Percentiles rank a stretch among this genome's conserved stretches.
These are phyloP conservation scores for Ctenodactylus gundi DNA, from an alignment of 2,113 vertebrate species.

Conservation along the genomic window DNA sequence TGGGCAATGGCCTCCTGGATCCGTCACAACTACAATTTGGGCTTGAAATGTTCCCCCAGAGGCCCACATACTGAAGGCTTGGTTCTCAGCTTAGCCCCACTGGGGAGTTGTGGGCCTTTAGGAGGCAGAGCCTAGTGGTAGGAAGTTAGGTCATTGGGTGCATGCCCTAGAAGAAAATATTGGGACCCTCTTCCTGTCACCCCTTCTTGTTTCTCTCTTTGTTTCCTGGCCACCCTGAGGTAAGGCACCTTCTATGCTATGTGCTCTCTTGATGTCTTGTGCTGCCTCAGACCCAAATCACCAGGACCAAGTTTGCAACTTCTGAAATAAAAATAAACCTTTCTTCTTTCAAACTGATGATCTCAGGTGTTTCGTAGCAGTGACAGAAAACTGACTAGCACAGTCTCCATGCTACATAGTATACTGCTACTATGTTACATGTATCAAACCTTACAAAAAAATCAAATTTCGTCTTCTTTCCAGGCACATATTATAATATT, in stretches of 20 bases:
- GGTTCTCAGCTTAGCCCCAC: background rate
- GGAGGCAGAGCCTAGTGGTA: background rate
- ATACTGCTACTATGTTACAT: background rate
- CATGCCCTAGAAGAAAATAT: background rate
- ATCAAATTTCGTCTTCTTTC: constrained; percentile 7
- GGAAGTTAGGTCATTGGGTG: background rate
- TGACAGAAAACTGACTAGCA: background rate
- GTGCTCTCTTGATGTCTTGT: background rate
- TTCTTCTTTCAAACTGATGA: background rate
- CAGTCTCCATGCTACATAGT: background rate
- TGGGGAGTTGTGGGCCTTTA: background rate
- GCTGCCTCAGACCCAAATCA: background rate
- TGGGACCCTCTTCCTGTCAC: background rate
- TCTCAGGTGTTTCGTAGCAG: background rate
- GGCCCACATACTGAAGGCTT: background rate
- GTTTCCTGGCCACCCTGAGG: background rate
- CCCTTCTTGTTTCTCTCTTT: background rate
- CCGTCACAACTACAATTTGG: background rate
- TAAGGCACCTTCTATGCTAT: background rate
- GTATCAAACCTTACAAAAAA: background rate
- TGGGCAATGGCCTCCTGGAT: background rate
- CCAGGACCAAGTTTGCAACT: too few species aligned
- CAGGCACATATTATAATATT: background rate
- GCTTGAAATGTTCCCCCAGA: background rate
- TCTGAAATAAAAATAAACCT: background rate